Base-by-base conservation (phyloP, 2,113 vertebrate species). In the Salvelinus namaycush region DNA sequence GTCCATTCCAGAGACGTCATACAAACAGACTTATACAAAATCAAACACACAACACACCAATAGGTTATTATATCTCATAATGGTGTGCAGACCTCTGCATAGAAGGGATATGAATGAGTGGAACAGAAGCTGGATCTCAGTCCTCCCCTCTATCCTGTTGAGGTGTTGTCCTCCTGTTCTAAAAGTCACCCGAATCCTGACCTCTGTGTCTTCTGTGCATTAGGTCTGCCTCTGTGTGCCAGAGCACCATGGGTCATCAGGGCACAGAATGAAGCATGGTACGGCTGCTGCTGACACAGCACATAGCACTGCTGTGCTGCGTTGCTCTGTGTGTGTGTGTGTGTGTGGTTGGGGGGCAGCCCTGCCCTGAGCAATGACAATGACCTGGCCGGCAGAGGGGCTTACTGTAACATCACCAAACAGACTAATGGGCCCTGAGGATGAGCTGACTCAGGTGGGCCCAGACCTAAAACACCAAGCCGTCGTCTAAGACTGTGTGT, bases 331-430 rank as follows among this genome's bases (percentile, higher is more conserved):
- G 18, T 48, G 31, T n/a, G 34, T 69, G 68, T 44, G 34, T 69
- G 29, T 22, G 68, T 31, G 29, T 18, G 66, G 22, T n/a, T n/a
- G n/a, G n/a, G n/a, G 31, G 39, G 57, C 69, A 51, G 20, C 65
- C 34, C 44, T 57, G 48, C 27, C 69, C 26, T 66, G 26, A 77
- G 60, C 59, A 62, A 77, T 64, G 59, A 65, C 68, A 71, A 27
- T 51, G 69, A 49, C 69, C 59, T 39, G 66, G 51, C 54, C n/a
- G 6, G 31, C 14, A 62, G 73, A 27, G 31, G 65, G 26, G 6
- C 24, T 29, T n/a, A 29, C 26, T 14, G 24, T 31, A 67, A 67
- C 24, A 22, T 13, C 24, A 31, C 26, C 14, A 31, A 29, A 29
- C 9, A 66, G 26, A 66, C 64, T 49, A 70, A 70, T 70, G 12